A percentile compares a stretch with the other conserved stretches of the same genome.
Evolutionary conservation across 2,888 invertebrate genomes (phyloP).

Genomic region (Alentia gelatinosa): DNA sequence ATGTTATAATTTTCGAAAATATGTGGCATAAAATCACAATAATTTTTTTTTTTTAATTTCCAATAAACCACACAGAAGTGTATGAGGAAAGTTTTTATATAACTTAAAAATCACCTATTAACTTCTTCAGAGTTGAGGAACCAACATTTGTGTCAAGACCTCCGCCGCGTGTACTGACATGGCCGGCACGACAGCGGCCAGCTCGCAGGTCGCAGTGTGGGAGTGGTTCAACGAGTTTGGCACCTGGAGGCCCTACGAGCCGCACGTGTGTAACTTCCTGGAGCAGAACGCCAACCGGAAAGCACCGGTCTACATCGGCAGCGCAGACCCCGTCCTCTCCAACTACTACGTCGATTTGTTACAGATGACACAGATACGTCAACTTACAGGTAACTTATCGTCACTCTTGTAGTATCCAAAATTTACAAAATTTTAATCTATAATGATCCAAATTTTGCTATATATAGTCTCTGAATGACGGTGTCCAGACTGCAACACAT

Average conservation of each 20-base stretch:
- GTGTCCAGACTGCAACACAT: no score
- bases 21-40: no score
- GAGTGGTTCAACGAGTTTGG: conserved; percentile 75
- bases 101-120: no score
- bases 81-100: no score
- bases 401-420: no score
- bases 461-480: no score
- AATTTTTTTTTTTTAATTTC: no score
- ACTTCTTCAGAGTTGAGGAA: background rate
- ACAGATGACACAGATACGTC: conserved; percentile 71
- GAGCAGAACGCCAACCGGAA: conserved; percentile 67
- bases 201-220: conserved; percentile 72
- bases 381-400: conserved; percentile 73
- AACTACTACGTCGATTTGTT: conserved; percentile 70
- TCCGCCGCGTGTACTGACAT: background rate
- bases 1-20: no score
- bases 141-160: background rate
- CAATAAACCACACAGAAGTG: no score
- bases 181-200: background rate
- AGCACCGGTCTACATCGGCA: conserved; percentile 67
- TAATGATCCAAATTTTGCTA: no score
- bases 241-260: conserved; percentile 73
- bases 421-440: no score
- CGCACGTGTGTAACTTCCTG: conserved; percentile 69
- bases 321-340: conserved; percentile 66